Evolutionary conservation across 2,797 vertebrate species (phyloP).

Genomic region (Falco naumanni): DNA sequence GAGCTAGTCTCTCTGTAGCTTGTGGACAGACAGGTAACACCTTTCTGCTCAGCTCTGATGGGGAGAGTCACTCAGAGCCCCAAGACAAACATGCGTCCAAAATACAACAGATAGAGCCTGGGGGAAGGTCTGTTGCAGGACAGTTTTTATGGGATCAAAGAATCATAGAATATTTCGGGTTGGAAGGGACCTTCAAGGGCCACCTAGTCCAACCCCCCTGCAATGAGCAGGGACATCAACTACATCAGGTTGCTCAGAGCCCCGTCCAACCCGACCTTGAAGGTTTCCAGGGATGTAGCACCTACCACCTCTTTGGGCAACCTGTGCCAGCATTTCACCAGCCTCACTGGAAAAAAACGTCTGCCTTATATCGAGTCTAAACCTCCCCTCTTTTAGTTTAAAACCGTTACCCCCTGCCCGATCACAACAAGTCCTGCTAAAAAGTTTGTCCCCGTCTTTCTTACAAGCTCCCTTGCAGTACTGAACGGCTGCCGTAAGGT

Average conservation of each 20-base stretch:
- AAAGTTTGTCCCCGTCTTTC: background rate
- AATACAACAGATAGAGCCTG: rapidly evolving
- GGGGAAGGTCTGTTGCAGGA: background rate
- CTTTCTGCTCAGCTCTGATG: background rate
- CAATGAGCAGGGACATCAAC: background rate
- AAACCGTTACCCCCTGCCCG: background rate
- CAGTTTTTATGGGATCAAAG: background rate
- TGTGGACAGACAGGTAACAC: rapidly evolving
- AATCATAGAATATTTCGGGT: background rate
- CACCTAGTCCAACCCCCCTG: background rate
- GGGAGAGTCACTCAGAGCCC: background rate
- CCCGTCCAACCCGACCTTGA: background rate
- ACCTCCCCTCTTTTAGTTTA: background rate
- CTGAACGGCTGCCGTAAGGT: background rate
- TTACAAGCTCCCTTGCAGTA: too few relatives aligned
- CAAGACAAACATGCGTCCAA: background rate
- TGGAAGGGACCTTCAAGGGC: background rate
- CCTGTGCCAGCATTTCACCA: background rate
- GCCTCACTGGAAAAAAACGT: background rate
- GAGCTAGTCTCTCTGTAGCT: background rate
- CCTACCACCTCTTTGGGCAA: background rate
- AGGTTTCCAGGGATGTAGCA: background rate
- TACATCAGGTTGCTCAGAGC: background rate
- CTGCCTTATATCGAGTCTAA: background rate
- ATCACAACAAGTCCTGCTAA: background rate